Evolutionary conservation across 2,113 vertebrate species (phyloP).

Genomic region (Neoarius graeffei): DNA sequence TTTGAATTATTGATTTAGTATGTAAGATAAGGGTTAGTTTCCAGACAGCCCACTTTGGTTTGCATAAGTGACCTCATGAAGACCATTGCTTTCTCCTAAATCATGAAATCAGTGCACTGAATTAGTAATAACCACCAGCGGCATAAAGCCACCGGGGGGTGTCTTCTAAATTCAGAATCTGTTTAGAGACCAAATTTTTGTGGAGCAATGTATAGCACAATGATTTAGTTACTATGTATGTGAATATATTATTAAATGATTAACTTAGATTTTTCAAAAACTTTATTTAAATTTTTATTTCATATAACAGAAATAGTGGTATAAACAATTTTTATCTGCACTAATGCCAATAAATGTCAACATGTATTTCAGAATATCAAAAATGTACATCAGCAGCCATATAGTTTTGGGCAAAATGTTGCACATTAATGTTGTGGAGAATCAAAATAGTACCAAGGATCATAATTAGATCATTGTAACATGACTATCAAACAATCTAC

Average conservation of each 20-base stretch:
- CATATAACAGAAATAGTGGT: background rate
- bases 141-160: too few relatives aligned
- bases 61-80: too few relatives aligned
- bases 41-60: too few relatives aligned
- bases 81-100: too few relatives aligned
- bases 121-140: too few relatives aligned
- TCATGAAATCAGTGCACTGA: too few relatives aligned
- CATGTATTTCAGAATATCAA: background rate
- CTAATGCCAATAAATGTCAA: background rate
- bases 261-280: background rate
- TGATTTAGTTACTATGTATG: background rate
- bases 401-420: background rate
- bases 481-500: background rate
- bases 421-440: background rate
- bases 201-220: background rate
- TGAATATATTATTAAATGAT: background rate
- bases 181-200: too few relatives aligned
- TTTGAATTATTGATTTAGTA: background rate
- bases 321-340: background rate
- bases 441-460: background rate
- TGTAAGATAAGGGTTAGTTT: background rate
- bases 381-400: background rate
- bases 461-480: too few relatives aligned
- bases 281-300: background rate
- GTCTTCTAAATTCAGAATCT: too few relatives aligned